phyloP scores from a whole-genome alignment of 2,888 invertebrate species.

The Fragum fragum region DNA sequence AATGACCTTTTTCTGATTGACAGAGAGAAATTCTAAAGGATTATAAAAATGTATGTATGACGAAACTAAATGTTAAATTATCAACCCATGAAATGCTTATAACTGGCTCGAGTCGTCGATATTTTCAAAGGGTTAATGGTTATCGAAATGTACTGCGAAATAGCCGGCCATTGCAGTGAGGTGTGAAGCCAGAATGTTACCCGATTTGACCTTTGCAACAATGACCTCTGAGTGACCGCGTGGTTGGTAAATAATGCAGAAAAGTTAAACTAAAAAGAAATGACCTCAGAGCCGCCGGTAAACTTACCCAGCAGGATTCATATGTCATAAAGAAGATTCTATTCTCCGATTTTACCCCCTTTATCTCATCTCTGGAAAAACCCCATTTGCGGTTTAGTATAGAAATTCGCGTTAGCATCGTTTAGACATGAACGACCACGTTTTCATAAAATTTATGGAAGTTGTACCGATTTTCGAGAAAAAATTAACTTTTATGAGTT shows the following conservation, averaged over 20 bases:
- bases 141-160: conserved; percentile 10
- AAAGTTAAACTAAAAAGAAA: conserved; percentile 59
- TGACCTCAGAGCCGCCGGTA: conserved; percentile 43
- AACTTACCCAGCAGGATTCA: conserved; percentile 35
- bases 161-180: conserved; percentile 32
- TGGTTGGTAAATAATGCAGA: conserved; percentile 62
- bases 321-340: conserved; percentile 24
- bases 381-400: too few species aligned
- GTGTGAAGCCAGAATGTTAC: conserved; percentile 51
- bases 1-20: too few species aligned
- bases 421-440: too few species aligned
- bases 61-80: too few species aligned
- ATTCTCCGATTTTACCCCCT: conserved; percentile 6
- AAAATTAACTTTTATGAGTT: too few species aligned
- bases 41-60: too few species aligned
- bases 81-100: too few species aligned
- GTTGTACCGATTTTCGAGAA: too few species aligned
- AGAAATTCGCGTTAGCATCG: too few species aligned
- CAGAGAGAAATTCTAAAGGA: too few species aligned
- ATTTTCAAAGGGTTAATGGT: background rate
- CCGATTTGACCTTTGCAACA: conserved; percentile 59
- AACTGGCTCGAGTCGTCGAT: too few species aligned
- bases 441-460: too few species aligned
- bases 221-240: conserved; percentile 65
- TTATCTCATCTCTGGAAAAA: background rate